phyloP scores from a whole-genome alignment of 2,113 vertebrate genomes.

The Trematocara stigmaticum region DNA sequence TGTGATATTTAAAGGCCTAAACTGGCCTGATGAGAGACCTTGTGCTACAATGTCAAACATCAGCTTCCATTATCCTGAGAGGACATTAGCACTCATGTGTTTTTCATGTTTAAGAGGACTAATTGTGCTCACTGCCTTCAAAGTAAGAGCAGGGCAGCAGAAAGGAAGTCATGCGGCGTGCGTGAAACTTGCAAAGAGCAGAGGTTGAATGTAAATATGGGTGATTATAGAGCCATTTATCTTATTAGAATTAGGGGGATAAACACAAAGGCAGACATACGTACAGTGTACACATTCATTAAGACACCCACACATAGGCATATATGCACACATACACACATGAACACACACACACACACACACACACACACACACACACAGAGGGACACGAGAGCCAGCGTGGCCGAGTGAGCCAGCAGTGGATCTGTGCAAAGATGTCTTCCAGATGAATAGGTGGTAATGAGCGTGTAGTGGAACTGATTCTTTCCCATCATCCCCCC shows the following conservation, averaged over 20 bases:
- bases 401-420: conserved; percentile 16
- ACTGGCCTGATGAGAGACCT: background rate
- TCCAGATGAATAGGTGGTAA: conserved; percentile 74
- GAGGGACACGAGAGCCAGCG: background rate
- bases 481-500: conserved; percentile 38
- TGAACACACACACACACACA: background rate
- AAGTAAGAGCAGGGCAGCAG: background rate
- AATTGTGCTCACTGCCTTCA: conserved; percentile 21
- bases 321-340: background rate
- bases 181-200: background rate
- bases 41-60: background rate
- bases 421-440: conserved; percentile 62
- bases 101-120: conserved; percentile 7
- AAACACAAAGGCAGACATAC: background rate
- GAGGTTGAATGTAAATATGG: conserved; percentile 9
- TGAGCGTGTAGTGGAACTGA: conserved; percentile 73
- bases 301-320: background rate
- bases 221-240: conserved; percentile 36
- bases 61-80: background rate
- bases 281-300: background rate
- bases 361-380: background rate
- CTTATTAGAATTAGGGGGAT: background rate
- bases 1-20: background rate
- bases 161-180: background rate
- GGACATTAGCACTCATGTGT: background rate